Evolutionary conservation across 2,888 invertebrate species (phyloP).

Genomic region (Hirudinaria manillensis): DNA sequence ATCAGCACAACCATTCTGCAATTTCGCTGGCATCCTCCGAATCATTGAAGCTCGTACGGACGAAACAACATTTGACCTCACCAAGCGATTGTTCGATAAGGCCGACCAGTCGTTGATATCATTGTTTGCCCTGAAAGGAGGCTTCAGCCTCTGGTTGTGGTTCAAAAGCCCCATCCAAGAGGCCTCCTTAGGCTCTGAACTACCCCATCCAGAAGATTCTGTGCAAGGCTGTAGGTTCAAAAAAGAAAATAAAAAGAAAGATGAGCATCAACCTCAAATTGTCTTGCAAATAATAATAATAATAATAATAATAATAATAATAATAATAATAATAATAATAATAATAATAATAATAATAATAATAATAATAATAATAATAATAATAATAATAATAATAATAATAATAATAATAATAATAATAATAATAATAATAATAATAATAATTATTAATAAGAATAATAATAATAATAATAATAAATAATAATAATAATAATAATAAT

Average conservation of each 20-base stretch:
- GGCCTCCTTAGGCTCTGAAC: not conserved
- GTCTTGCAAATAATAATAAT: too few relatives aligned
- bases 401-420: too few relatives aligned
- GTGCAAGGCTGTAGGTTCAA: not conserved
- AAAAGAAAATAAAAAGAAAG: not conserved
- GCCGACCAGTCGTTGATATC: constrained; percentile 10
- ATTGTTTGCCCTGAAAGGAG: constrained; percentile 6
- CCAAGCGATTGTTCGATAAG: not conserved
- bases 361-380: too few relatives aligned
- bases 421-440: too few relatives aligned
- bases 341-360: too few relatives aligned
- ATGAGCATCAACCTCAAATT: too few relatives aligned
- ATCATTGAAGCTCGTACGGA: not conserved
- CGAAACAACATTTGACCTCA: not conserved
- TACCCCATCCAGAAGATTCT: constrained; percentile 8
- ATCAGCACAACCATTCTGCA: not conserved
- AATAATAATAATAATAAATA: too few relatives aligned
- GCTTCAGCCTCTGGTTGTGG: constrained; percentile 15
- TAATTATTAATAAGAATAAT: too few relatives aligned
- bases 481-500: too few relatives aligned
- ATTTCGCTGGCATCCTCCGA: not conserved
- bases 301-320: too few relatives aligned
- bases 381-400: too few relatives aligned
- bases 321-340: too few relatives aligned
- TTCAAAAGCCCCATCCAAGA: not conserved